Evolutionary conservation across 2,888 invertebrate species (phyloP).

Genomic region (Drosophila incognita): DNA sequence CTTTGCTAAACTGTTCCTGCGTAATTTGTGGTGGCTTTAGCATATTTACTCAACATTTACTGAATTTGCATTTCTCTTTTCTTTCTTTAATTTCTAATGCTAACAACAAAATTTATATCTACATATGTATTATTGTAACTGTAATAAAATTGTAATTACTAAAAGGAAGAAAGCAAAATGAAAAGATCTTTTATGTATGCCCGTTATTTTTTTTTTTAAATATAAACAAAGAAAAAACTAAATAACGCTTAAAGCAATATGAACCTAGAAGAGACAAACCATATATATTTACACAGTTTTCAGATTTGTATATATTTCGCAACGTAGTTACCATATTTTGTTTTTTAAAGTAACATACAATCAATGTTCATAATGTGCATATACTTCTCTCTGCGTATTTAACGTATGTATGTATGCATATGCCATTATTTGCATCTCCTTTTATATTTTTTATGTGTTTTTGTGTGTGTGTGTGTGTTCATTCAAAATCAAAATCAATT

Average conservation of each 20-base stretch:
- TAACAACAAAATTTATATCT: slow-evolving; percentile 76
- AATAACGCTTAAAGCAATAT: slow-evolving; percentile 82
- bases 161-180: slow-evolving; percentile 64
- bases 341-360: slow-evolving; percentile 27
- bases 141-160: slow-evolving; percentile 61
- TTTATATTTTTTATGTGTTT: not conserved
- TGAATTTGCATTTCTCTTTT: slow-evolving; percentile 43
- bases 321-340: slow-evolving; percentile 24
- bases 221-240: slow-evolving; percentile 79
- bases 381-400: slow-evolving; percentile 15
- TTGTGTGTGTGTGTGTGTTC: slow-evolving; percentile 20
- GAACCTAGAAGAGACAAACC: slow-evolving; percentile 67
- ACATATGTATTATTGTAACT: slow-evolving; percentile 59
- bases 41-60: slow-evolving; percentile 34
- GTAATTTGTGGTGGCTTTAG: slow-evolving; percentile 21
- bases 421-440: slow-evolving; percentile 11
- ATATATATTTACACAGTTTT: slow-evolving; percentile 47
- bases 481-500: slow-evolving; percentile 58
- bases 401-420: slow-evolving; percentile 3
- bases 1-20: slow-evolving; percentile 9
- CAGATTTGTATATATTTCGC: slow-evolving; percentile 19
- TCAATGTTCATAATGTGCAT: slow-evolving; percentile 22
- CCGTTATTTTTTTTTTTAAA: slow-evolving; percentile 51
- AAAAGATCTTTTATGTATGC: slow-evolving; percentile 54
- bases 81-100: slow-evolving; percentile 39